Evolutionary conservation across 23 tunicate genomes (phyloP).

Genomic region (Ascidia mentula): DNA sequence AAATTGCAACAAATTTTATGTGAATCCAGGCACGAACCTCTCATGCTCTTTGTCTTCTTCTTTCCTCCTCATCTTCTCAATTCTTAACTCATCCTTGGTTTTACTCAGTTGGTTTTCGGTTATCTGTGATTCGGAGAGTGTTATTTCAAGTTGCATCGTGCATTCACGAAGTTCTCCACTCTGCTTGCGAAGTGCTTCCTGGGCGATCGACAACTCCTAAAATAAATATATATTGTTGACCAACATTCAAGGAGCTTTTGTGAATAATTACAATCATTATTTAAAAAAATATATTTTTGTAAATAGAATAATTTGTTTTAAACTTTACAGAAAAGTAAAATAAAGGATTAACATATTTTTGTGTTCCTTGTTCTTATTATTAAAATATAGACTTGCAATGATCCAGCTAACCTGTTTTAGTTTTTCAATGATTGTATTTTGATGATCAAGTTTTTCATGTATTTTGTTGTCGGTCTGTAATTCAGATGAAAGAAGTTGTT

Average conservation of each 20-base stretch:
- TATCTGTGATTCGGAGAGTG: conserved; percentile 47
- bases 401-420: conserved; percentile 13
- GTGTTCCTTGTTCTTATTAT: not conserved
- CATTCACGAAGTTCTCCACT: conserved; percentile 52
- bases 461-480: not conserved
- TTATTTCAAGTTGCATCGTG: conserved; percentile 62
- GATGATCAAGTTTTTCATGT: conserved; percentile 3
- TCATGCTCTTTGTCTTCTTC: conserved; percentile 44
- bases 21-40: conserved; percentile 16
- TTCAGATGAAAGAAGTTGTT: not conserved
- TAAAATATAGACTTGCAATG: no score
- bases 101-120: conserved; percentile 47
- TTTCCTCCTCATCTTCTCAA: conserved; percentile 48
- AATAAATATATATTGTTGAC: no score
- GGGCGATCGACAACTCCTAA: conserved; percentile 35
- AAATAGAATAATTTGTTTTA: not conserved
- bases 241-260: not conserved
- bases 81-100: conserved; percentile 24
- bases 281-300: no score
- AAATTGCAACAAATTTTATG: no score
- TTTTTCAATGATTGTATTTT: conserved; percentile 11
- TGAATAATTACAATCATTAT: not conserved
- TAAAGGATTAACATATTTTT: not conserved
- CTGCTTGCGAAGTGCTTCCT: conserved; percentile 46
- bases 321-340: not conserved